Evolutionary conservation across 2,888 invertebrate genomes (phyloP), one percentile per base, ranked within the genome.

Genomic region (Spilosoma lubricipeda): DNA sequence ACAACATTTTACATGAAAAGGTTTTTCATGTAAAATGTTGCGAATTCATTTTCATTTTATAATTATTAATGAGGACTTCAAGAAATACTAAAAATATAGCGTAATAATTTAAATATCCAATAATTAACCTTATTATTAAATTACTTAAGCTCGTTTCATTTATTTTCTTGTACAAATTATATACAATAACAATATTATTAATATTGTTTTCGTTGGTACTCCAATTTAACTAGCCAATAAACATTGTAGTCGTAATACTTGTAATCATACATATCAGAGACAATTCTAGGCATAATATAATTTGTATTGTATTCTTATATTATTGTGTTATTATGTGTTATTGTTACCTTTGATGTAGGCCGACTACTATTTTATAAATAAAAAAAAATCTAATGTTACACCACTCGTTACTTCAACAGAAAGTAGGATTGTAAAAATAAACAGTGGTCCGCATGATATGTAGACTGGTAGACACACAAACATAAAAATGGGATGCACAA

Each of bases 401-500:
- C 13, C 13, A 30, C 13, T 65, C 18, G 13, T 33, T 18, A n/a
- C 4, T 36, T n/a, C n/a, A 64, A 68, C 23, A 20, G n/a, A 33
- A 20, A 20, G 27, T 11, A 48, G 36, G 52, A 73, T 48, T 33
- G 23, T 11, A n/a, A n/a, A n/a, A n/a, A 67, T 59, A 67, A 72
- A 30, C 45, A 39, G 59, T 8, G 33, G 23, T 11, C 11, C 27
- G 27, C 23, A 67, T 42, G 66, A 48, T 64, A 68, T 68, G n/a
- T 52, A 69, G 15, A 69, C 69, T 65, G 36, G 59, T 30, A 63
- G 42, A 56, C 52, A 73, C 65, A 59, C n/a, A 67, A n/a, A n/a
- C 18, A 85, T 79, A 89, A 90, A 90, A 90, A 92, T 88, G 91
- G 90, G 91, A 91, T 91, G 89, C 88, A 92, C 90, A 90, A 93